Percentiles rank a stretch among this genome's conserved stretches.
Evolutionary conservation across 2,113 vertebrate genomes (phyloP).

Genomic region (Stomatorhinus ivindoensis): DNA sequence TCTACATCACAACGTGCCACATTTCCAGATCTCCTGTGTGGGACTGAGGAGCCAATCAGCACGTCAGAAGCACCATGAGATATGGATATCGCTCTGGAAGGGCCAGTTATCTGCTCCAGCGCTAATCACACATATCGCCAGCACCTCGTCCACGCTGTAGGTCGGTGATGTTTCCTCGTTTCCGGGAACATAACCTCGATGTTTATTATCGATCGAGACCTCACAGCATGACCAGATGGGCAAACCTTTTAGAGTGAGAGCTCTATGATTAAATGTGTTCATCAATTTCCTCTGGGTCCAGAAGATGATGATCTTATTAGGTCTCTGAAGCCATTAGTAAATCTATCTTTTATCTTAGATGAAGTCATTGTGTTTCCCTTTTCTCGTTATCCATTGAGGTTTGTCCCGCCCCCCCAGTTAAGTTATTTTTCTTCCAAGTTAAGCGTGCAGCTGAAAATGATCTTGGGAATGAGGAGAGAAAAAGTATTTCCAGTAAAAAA

Average conservation of each 20-base stretch:
- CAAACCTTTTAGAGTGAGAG: neutral
- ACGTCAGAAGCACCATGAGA: neutral
- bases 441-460: neutral
- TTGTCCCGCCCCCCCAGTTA: neutral
- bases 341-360: neutral
- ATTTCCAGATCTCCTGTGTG: neutral
- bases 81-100: neutral
- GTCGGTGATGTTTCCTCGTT: neutral
- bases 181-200: neutral
- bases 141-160: neutral
- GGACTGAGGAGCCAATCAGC: neutral
- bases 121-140: neutral
- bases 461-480: neutral
- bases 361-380: neutral
- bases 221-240: neutral
- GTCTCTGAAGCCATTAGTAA: neutral
- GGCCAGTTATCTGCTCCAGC: neutral
- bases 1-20: neutral
- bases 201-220: neutral
- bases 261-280: neutral
- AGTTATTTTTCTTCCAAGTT: neutral
- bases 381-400: neutral
- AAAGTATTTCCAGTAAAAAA: neutral
- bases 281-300: neutral
- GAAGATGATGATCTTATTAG: constrained; percentile 9